A percentile compares a stretch with the other conserved stretches of the same genome.
Evolutionary conservation across 1,140 invertebrate genomes (phyloP).

Genomic region (Aradophagus sp.): DNA sequence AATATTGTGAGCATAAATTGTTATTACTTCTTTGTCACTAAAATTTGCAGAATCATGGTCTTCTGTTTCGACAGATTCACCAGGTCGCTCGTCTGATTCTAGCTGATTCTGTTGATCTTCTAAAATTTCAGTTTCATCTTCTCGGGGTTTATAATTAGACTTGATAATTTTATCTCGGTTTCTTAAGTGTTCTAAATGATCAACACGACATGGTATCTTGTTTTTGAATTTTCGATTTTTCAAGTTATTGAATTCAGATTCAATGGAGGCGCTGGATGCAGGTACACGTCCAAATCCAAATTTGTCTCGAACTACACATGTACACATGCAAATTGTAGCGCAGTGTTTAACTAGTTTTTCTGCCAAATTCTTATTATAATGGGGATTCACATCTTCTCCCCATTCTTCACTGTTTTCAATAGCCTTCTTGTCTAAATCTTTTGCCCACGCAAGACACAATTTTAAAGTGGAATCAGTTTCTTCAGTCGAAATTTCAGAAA

Average conservation of each 20-base stretch:
- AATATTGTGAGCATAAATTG: too few relatives aligned
- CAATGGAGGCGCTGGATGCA: background rate
- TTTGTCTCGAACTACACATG: constrained; percentile 1
- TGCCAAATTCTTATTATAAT: background rate
- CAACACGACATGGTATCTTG: background rate
- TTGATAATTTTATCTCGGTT: background rate
- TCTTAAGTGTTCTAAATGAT: background rate
- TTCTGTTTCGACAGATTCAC: too few relatives aligned
- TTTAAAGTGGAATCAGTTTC: too few relatives aligned
- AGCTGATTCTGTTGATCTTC: too few relatives aligned
- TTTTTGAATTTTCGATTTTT: background rate
- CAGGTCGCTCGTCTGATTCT: too few relatives aligned
- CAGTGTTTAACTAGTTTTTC: constrained; percentile 2
- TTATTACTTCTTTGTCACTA: too few relatives aligned
- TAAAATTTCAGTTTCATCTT: too few relatives aligned
- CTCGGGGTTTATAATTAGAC: too few relatives aligned
- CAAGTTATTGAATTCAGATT: constrained; percentile 4
- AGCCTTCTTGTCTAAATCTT: too few relatives aligned
- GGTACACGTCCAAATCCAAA: constrained; percentile 6
- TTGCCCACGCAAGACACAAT: too few relatives aligned
- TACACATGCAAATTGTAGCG: background rate
- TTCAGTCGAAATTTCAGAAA: too few relatives aligned
- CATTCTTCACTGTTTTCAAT: background rate
- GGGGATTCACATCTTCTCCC: background rate
- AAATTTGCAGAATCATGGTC: too few relatives aligned